Percentiles rank a stretch among this genome's conserved stretches.
Evolutionary conservation across 2,113 vertebrate species (phyloP).

Genomic region (Anarrhichthys ocellatus): DNA sequence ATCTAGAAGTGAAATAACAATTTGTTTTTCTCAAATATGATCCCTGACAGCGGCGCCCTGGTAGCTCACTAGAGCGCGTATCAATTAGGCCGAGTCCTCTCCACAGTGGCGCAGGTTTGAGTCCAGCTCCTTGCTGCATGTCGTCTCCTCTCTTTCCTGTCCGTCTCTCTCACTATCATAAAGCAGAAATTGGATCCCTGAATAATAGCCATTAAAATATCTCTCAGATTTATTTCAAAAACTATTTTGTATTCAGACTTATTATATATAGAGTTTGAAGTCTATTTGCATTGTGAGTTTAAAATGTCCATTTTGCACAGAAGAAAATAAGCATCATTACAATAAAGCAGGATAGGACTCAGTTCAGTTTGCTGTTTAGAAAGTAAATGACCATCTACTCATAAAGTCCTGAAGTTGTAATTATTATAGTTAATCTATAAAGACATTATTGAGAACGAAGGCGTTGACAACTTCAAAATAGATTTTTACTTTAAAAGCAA

Average conservation of each 20-base stretch:
- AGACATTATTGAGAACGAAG: conserved; percentile 10
- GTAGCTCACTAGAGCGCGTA: not conserved
- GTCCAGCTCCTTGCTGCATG: not conserved
- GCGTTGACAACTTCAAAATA: not conserved
- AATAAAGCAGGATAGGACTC: conserved; percentile 11
- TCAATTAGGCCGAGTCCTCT: not conserved
- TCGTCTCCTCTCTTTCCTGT: not conserved
- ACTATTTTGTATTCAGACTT: not conserved
- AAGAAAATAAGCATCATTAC: conserved; percentile 38
- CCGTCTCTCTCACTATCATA: not conserved
- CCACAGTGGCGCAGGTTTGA: not conserved
- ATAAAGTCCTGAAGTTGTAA: conserved; percentile 38
- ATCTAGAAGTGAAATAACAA: conserved; percentile 4
- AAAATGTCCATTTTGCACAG: conserved; percentile 23
- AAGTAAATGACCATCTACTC: conserved; percentile 37
- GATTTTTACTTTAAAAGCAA: not conserved
- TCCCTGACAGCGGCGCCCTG: not conserved
- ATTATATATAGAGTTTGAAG: conserved; percentile 29
- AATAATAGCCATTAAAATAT: conserved; percentile 9
- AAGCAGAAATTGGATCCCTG: not conserved
- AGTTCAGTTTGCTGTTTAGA: conserved; percentile 13
- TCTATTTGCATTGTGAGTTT: conserved; percentile 43
- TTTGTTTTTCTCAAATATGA: conserved; percentile 10
- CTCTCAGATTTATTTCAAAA: not conserved
- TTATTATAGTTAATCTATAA: conserved; percentile 41